phyloP scores from a whole-genome alignment of 2,888 invertebrate genomes.

The Athalia cordata region DNA sequence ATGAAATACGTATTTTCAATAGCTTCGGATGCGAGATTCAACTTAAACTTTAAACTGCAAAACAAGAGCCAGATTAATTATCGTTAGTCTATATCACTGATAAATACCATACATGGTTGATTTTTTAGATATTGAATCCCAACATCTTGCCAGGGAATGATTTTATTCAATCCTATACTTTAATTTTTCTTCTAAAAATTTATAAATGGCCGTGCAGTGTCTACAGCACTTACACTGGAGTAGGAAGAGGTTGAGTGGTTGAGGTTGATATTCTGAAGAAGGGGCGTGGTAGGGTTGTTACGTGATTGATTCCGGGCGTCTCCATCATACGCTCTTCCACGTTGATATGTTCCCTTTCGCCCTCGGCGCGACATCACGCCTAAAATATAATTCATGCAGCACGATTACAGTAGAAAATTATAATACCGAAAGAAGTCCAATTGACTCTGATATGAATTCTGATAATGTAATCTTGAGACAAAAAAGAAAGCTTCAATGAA shows the following conservation, averaged over 20 bases:
- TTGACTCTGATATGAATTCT: neutral
- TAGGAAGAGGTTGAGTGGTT: constrained; percentile 77
- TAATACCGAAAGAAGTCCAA: neutral
- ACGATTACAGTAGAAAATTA: neutral
- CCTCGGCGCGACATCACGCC: constrained; percentile 77
- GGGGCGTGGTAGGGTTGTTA: constrained; percentile 67
- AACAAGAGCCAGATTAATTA: too few relatives aligned
- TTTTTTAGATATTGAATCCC: neutral
- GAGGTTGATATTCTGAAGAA: constrained; percentile 67
- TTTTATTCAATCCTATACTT: constrained; percentile 1
- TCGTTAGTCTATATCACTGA: neutral
- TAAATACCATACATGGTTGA: neutral
- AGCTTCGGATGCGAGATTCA: too few relatives aligned
- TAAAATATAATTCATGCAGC: constrained; percentile 59
- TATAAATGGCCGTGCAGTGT: constrained; percentile 49
- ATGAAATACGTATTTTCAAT: too few relatives aligned
- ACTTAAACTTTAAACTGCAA: too few relatives aligned
- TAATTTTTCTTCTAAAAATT: constrained; percentile 3
- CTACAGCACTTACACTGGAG: constrained; percentile 78
- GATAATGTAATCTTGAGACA: neutral
- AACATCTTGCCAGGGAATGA: neutral
- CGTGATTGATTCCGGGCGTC: constrained; percentile 56
- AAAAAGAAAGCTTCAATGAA: neutral
- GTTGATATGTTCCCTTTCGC: constrained; percentile 72
- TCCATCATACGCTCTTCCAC: constrained; percentile 68